phyloP scores from a whole-genome alignment of 2,113 vertebrate species.

The Apodemus speciosus region DNA sequence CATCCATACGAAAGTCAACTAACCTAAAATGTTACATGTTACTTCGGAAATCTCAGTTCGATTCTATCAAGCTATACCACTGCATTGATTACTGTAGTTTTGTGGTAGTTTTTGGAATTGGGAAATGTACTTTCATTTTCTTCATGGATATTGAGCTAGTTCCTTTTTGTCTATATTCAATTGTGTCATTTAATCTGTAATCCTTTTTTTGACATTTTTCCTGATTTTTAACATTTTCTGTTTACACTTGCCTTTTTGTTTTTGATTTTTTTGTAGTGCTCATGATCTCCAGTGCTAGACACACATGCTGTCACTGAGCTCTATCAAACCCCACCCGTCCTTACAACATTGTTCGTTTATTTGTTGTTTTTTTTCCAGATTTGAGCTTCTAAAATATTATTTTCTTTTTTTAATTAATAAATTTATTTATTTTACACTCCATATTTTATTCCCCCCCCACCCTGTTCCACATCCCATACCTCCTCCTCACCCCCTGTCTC shows the following conservation, averaged over 20 bases:
- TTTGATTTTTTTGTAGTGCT: neutral
- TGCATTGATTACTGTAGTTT: neutral
- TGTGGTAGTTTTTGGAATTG: neutral
- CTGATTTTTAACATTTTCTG: neutral
- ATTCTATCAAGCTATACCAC: neutral
- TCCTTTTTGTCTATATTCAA: conserved; percentile 6
- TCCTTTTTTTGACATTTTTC: neutral
- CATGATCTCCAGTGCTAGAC: neutral
- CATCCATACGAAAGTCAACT: neutral
- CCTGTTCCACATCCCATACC: no score
- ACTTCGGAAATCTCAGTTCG: neutral
- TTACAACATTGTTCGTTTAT: neutral
- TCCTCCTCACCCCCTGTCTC: no score
- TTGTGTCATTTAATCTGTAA: neutral
- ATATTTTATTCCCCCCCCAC: no score
- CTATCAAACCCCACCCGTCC: neutral
- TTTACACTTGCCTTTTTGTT: neutral
- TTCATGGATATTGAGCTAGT: neutral
- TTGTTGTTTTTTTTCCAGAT: neutral
- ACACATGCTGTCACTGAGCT: neutral
- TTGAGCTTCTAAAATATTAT: neutral
- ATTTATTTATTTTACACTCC: no score
- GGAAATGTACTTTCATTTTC: conserved; percentile 18
- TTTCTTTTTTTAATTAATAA: neutral
- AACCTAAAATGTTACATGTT: neutral